Evolutionary conservation across 1,140 invertebrate genomes (phyloP).

Genomic region (Proctacanthus coquilletti): DNA sequence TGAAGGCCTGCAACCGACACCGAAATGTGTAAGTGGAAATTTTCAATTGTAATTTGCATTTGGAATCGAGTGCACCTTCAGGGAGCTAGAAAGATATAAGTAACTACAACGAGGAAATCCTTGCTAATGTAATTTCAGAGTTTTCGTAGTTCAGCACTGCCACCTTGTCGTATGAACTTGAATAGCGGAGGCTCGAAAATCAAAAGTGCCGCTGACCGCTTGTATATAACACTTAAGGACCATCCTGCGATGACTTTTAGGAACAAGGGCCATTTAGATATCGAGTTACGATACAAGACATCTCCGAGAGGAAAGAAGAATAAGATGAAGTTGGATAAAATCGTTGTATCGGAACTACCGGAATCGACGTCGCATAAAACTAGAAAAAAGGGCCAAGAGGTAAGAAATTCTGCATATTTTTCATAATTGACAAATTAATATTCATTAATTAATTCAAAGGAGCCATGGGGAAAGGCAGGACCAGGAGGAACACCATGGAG

Average conservation of each 20-base stretch:
- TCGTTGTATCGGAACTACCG: too few species aligned
- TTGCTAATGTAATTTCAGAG: too few species aligned
- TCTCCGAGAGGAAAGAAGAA: slow-evolving; percentile 25
- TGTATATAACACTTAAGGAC: slow-evolving; percentile 31
- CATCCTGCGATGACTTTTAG: slow-evolving; percentile 34
- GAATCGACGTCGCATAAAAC: too few species aligned
- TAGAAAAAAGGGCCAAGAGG: too few species aligned
- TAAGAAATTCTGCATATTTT: slow-evolving; percentile 2
- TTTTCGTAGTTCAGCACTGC: slow-evolving; percentile 3
- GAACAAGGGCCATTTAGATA: slow-evolving; percentile 33
- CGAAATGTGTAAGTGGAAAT: slow-evolving; percentile 19
- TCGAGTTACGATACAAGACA: slow-evolving; percentile 33
- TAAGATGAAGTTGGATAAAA: slow-evolving; percentile 29
- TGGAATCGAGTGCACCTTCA: too few species aligned
- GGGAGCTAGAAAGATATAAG: too few species aligned
- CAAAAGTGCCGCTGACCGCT: slow-evolving; percentile 23
- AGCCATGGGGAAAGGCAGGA: slow-evolving; percentile 40
- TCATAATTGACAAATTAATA: too few species aligned
- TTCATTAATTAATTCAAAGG: too few species aligned
- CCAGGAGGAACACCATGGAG: slow-evolving; percentile 43
- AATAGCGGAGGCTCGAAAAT: slow-evolving; percentile 22
- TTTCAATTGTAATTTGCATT: too few species aligned
- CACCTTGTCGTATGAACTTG: slow-evolving; percentile 7
- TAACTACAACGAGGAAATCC: too few species aligned
- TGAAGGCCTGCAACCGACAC: slow-evolving; percentile 32